Conservation (phyloP, 2,113 vertebrate genomes). For the Dunckerocampus dactyliophorus region DNA sequence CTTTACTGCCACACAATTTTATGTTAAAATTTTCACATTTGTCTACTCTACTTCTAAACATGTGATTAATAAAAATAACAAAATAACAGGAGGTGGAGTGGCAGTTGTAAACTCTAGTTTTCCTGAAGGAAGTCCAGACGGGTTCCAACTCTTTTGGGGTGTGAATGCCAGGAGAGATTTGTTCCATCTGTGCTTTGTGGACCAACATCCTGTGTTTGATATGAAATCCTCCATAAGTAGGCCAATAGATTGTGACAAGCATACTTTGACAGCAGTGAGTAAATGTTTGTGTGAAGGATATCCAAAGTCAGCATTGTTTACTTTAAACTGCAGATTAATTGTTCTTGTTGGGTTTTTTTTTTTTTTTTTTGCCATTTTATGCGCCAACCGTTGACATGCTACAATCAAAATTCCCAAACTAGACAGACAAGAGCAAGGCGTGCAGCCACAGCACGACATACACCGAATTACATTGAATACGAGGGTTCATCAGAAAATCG, state of each 20-base stretch:
- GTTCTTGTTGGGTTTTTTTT: conserved; percentile 23
- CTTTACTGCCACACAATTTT: neutral
- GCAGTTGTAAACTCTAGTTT: conserved; percentile 20
- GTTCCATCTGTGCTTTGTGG: conserved; percentile 53
- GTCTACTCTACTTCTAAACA: too few species aligned
- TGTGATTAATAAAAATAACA: too few species aligned
- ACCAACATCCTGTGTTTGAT: conserved; percentile 44
- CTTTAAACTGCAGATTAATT: conserved; percentile 25
- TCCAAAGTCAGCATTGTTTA: conserved; percentile 40
- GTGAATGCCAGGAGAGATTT: conserved; percentile 46
- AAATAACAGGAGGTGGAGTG: neutral
- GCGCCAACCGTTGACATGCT: too few species aligned
- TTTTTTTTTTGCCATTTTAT: neutral
- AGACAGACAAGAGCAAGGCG: too few species aligned
- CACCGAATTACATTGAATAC: too few species aligned
- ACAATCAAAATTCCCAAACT: too few species aligned
- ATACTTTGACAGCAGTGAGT: conserved; percentile 42
- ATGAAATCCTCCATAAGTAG: conserved; percentile 44
- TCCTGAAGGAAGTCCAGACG: conserved; percentile 39
- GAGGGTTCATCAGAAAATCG: too few species aligned
- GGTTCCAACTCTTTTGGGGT: conserved; percentile 33
- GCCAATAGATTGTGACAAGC: conserved; percentile 48
- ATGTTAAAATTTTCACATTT: neutral
- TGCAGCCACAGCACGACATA: too few species aligned
- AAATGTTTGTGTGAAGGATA: conserved; percentile 38